These are phyloP conservation scores for Macropus fuliginosus DNA, from an alignment of 2,797 vertebrate species.

Conservation along the genomic window DNA sequence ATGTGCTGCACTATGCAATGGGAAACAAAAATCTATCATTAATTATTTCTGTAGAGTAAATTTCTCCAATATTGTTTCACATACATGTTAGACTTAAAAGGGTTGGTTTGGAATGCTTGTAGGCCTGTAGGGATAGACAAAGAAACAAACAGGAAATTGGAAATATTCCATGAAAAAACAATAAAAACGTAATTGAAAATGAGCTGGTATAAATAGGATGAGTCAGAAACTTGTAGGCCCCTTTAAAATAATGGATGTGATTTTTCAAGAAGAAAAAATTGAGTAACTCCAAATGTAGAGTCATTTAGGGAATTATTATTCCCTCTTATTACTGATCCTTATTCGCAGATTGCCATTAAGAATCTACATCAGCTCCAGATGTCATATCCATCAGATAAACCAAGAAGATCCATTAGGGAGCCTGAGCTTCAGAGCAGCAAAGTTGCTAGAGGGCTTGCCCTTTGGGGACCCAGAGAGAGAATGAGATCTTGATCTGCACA, in stretches of 20 bases:
- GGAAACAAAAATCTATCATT: slow-evolving; percentile 65
- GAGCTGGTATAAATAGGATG: slow-evolving; percentile 77
- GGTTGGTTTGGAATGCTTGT: slow-evolving; percentile 38
- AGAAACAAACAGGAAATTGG: slow-evolving; percentile 68
- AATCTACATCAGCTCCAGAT: slow-evolving; percentile 54
- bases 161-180: slow-evolving; percentile 72
- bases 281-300: slow-evolving; percentile 76
- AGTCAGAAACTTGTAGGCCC: slow-evolving; percentile 75
- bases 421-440: background rate
- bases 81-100: slow-evolving; percentile 42
- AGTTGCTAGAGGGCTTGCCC: background rate
- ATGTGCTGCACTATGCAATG: slow-evolving; percentile 11
- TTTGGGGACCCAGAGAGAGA: background rate
- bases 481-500: background rate
- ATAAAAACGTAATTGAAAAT: slow-evolving; percentile 77
- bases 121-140: slow-evolving; percentile 48
- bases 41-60: slow-evolving; percentile 49
- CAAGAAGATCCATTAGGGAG: background rate
- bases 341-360: slow-evolving; percentile 61
- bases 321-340: slow-evolving; percentile 71
- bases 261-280: slow-evolving; percentile 79
- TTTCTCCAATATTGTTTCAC: slow-evolving; percentile 38
- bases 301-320: slow-evolving; percentile 71
- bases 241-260: slow-evolving; percentile 74
- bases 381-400: background rate